Conservation (phyloP, 2,797 vertebrate species). For the Fistularia tabacaria region DNA sequence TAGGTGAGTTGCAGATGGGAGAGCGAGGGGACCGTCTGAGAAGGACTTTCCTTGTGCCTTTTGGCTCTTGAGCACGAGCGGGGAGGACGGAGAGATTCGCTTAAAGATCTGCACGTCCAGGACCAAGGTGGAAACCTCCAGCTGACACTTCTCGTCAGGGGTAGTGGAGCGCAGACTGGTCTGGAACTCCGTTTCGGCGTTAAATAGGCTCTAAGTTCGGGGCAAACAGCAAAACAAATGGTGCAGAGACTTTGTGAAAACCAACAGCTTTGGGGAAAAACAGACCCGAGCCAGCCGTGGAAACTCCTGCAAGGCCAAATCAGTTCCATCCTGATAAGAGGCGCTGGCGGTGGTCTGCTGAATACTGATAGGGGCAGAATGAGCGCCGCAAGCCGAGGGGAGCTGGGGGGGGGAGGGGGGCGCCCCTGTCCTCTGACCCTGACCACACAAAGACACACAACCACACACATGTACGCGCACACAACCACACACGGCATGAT, state of each 20-base stretch:
- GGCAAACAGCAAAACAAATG: neutral
- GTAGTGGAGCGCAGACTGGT: too few relatives aligned
- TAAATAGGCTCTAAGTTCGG: slow-evolving; percentile 7
- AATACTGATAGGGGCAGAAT: slow-evolving; percentile 61
- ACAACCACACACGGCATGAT: too few relatives aligned
- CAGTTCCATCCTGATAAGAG: slow-evolving; percentile 56
- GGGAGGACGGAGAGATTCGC: too few relatives aligned
- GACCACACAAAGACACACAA: slow-evolving; percentile 5
- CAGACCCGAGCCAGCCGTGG: slow-evolving; percentile 30
- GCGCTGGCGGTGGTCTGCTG: slow-evolving; percentile 45
- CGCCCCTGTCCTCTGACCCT: slow-evolving; percentile 47
- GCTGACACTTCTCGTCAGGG: too few relatives aligned
- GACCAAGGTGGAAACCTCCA: slow-evolving; percentile 7
- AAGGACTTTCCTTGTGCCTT: neutral
- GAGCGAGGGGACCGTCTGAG: slow-evolving; percentile 1
- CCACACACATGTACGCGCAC: too few relatives aligned
- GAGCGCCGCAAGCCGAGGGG: slow-evolving; percentile 27
- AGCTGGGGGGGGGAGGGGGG: neutral
- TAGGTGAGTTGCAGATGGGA: slow-evolving; percentile 20
- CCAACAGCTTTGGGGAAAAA: slow-evolving; percentile 16
- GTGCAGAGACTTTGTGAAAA: slow-evolving; percentile 3
- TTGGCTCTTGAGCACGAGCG: too few relatives aligned
- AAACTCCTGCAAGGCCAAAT: slow-evolving; percentile 46
- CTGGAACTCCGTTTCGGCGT: slow-evolving; percentile 16
- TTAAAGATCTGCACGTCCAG: too few relatives aligned